Base-by-base conservation (phyloP, 2,797 vertebrate genomes). In the Ctenopoma kingsleyae region DNA sequence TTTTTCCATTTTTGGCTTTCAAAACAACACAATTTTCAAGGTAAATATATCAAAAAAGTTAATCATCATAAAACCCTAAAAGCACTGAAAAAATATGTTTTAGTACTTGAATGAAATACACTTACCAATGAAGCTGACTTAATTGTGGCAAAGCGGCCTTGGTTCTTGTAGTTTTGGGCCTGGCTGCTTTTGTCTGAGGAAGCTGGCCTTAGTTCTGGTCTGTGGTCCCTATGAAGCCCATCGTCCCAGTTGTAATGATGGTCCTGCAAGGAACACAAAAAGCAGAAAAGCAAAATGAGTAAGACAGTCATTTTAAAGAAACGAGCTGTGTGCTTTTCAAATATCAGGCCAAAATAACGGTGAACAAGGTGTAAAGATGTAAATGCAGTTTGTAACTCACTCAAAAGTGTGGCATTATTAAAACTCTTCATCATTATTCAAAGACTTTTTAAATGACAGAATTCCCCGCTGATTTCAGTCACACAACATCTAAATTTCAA, bases 121-220 rank as follows among this genome's bases (percentile, higher is more conserved):
- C 97, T 96, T 92, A 99, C 98, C 95, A 99, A 95, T 86, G 97
- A 99, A 78, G 98, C 98, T 71, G 98, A 99, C 94, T 98, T 99
- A 91, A 99, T 99, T 91, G 98, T 99, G 91, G 98, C 97, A 89
- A 99, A 99, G 91, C 96, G 96, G 87, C 97, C 96, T 83, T 97
- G 95, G 96, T 96, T 98, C 94, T 96, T 96, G 94, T 98, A 98
- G 95, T 96, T 97, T 87, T 96, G 96, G 90, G 95, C 94, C 93
- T 95, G 96, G 75, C 91, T 96, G 87, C 87, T 96, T 91, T 96
- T 95, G 92, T 98, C 96, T 27, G 95, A 96, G 78, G 95, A 95
- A 79, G 96, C 93, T 79, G 95, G 96, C 86, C 95, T 94, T 88
- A 94, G 94, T 87, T 97, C 97, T 81, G 96, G 95, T 90, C 95